Base-by-base conservation (phyloP, 2,888 invertebrate genomes). In the Frankliniella intonsa region DNA sequence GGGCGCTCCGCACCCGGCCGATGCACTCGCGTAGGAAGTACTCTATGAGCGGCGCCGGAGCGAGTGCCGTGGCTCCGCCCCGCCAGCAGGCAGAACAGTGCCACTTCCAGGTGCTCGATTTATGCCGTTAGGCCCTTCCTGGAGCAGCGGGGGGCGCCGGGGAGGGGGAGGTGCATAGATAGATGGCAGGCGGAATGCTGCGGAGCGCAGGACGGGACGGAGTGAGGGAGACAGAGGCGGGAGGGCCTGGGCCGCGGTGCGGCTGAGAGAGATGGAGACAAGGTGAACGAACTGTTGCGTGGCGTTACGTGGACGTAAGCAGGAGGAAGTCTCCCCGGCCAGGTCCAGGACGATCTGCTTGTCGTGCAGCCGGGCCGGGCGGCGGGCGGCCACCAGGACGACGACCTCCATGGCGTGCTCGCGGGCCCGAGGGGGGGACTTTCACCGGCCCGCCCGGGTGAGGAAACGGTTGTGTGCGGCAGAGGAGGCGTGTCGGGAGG, bases 81-180 rank as follows among this genome's bases (percentile, higher is more conserved):
- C 12, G 55, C 55, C 55, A 11, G 14, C 14, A 7, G 5, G 17
- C 55, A 38, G 3, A 55, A 19, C 55, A 14, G 12, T 55, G 11
- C 19, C 5, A 19, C 38, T 38, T 38, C 38, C 38, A 38, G 38
- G 38, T 38, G 38, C 38, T 38, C 38, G 38, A 38, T 38, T 38
- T 38, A 38, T 38, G 38, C 38, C 38, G 38, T 5, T 5, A 38
- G 38, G 38, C 38, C 38, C 38, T 38, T 38, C 38, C 38, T 38
- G 38, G 38, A 38, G 38, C 38, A 38, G 55, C 22, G 84, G 84
- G 50, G 83, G 84, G 83, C 82, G 83, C 19, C 5, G 19, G 51
- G 65, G 22, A 25, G 80, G 83, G 85, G 84, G 84, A 84, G 83
- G 83, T 83, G 84, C 81, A 84, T 84, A 83, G 82, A 50, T 62